Conservation (phyloP, 2,113 vertebrate species). For the Brachyistius frenatus region DNA sequence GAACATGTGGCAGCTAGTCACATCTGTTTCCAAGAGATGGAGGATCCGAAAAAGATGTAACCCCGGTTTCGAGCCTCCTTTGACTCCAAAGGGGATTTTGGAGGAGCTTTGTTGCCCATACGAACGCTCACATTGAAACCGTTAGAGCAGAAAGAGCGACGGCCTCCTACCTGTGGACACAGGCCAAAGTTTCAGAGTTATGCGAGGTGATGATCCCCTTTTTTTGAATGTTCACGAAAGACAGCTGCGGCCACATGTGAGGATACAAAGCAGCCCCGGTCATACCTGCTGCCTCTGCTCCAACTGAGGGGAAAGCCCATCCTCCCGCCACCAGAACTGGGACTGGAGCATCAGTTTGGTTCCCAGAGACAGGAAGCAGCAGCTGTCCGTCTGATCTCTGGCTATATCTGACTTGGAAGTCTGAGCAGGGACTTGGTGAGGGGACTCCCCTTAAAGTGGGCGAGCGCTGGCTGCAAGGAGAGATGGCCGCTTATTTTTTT, state of each 20-base stretch:
- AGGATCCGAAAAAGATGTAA: too few species aligned
- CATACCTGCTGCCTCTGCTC: slow-evolving; percentile 55
- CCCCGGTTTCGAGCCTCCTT: neutral
- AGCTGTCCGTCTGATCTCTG: slow-evolving; percentile 70
- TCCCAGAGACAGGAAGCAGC: slow-evolving; percentile 76
- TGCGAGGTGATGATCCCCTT: too few species aligned
- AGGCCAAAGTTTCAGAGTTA: too few species aligned
- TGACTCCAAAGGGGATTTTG: neutral
- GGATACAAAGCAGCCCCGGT: neutral
- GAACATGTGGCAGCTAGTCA: neutral
- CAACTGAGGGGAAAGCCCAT: slow-evolving; percentile 52
- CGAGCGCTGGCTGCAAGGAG: neutral
- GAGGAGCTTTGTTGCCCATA: neutral
- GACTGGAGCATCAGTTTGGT: slow-evolving; percentile 61
- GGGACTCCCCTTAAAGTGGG: slow-evolving; percentile 33
- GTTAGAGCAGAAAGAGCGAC: too few species aligned
- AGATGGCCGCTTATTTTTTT: too few species aligned
- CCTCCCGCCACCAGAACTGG: slow-evolving; percentile 48
- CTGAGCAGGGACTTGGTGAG: slow-evolving; percentile 11
- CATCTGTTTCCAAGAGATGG: neutral
- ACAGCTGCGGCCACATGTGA: slow-evolving; percentile 14
- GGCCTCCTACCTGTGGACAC: too few species aligned
- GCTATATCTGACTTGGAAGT: neutral
- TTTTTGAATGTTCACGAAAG: neutral
- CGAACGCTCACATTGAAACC: neutral